These are phyloP conservation scores for Chloromyia formosa DNA, from an alignment of 2,888 invertebrate genomes.

Conservation along the genomic window DNA sequence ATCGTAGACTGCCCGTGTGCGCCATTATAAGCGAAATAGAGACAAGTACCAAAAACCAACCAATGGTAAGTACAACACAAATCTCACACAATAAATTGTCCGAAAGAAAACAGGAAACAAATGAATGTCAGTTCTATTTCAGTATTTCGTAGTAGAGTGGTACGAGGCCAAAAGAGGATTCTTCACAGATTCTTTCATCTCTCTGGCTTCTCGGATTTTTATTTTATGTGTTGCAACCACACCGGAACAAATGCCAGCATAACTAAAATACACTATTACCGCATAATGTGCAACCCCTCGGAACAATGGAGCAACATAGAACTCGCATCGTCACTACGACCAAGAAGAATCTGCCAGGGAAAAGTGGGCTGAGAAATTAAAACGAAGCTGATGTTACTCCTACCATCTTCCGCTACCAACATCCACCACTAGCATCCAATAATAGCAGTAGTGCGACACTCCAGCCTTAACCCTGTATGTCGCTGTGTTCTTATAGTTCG, in stretches of 20 bases:
- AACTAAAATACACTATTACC: constrained; percentile 22
- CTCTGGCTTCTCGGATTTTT: too few species aligned
- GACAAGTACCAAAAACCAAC: too few species aligned
- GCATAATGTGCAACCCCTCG: constrained; percentile 35
- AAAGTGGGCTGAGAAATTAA: constrained; percentile 9
- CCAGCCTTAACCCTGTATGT: too few species aligned
- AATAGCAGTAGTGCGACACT: too few species aligned
- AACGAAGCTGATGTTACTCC: constrained; percentile 23
- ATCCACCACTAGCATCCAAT: not conserved
- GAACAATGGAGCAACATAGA: not conserved
- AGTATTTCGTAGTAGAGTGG: not conserved
- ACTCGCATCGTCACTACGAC: not conserved
- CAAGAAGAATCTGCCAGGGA: not conserved
- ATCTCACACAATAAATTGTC: not conserved
- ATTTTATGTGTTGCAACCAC: not conserved
- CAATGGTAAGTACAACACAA: not conserved
- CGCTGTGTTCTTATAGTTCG: too few species aligned
- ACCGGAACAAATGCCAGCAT: not conserved
- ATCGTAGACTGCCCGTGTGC: too few species aligned
- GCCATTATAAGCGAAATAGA: too few species aligned
- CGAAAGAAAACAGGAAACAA: not conserved
- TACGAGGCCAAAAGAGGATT: not conserved
- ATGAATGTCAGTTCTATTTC: not conserved
- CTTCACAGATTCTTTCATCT: not conserved
- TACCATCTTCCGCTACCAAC: not conserved